Conservation (phyloP, 64 coral and sea anemone species). For the Trachythela sp. region DNA sequence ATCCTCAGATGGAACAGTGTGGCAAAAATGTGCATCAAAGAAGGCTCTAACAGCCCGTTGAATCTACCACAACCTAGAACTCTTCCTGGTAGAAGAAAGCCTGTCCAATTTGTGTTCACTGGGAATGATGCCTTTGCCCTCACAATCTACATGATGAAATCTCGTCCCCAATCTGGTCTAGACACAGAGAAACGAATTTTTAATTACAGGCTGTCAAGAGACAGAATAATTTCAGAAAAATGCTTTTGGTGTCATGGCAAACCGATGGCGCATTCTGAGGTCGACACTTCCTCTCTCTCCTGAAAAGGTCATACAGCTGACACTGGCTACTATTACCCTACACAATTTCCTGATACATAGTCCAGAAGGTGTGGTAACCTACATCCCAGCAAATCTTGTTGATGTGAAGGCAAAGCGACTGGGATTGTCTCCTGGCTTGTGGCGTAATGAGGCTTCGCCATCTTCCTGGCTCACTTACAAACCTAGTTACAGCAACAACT, state of each 20-base stretch:
- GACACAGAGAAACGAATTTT: neutral
- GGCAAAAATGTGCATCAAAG: constrained; percentile 11
- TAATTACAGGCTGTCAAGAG: constrained; percentile 24
- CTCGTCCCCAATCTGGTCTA: neutral
- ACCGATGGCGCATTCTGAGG: neutral
- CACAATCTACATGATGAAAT: neutral
- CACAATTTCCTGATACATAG: constrained; percentile 13
- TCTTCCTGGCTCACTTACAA: no score
- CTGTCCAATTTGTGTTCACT: constrained; percentile 30
- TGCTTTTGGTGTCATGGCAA: constrained; percentile 18
- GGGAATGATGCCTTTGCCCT: constrained; percentile 32
- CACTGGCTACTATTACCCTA: neutral
- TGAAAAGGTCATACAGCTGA: neutral
- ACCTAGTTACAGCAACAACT: no score
- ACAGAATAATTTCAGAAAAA: constrained; percentile 6
- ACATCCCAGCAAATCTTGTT: no score
- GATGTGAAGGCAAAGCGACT: no score
- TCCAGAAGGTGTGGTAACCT: neutral
- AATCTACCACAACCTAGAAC: neutral
- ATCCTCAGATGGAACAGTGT: constrained; percentile 9
- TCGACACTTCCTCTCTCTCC: neutral
- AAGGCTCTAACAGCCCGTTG: neutral
- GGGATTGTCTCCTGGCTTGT: no score
- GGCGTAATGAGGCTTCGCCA: no score
- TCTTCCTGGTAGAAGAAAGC: constrained; percentile 8